These are phyloP conservation scores for Phylloscopus trochiloides DNA, from an alignment of 2,113 vertebrate species.

Conservation along the genomic window DNA sequence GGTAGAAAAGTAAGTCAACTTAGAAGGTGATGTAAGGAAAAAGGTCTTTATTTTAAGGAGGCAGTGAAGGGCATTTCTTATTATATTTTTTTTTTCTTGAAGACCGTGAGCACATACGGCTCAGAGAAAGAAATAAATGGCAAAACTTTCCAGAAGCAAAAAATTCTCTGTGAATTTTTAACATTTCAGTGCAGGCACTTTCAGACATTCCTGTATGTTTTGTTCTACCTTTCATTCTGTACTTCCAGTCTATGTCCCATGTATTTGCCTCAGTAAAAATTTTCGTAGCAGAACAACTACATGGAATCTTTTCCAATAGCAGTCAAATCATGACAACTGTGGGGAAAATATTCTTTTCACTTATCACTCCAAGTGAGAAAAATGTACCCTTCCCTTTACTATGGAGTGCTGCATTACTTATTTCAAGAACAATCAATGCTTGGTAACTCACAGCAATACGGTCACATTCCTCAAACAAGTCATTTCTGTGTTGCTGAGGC, in stretches of 20 bases:
- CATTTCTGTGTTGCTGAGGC: background rate
- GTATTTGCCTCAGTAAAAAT: background rate
- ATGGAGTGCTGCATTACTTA: background rate
- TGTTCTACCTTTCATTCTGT: background rate
- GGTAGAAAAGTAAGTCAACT: background rate
- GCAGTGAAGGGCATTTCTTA: background rate
- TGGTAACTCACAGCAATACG: background rate
- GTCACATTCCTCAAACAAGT: background rate
- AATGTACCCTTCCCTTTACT: background rate
- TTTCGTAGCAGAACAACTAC: background rate
- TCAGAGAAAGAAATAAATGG: background rate
- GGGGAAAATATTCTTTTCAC: background rate
- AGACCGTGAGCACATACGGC: accelerated
- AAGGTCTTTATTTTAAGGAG: background rate
- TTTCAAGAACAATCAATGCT: background rate
- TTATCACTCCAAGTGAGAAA: background rate
- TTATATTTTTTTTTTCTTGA: background rate
- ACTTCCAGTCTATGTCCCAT: background rate
- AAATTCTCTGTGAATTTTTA: background rate
- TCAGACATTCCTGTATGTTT: background rate
- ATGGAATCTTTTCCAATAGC: background rate
- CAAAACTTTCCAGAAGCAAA: background rate
- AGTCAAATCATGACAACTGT: background rate
- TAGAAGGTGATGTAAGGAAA: background rate
- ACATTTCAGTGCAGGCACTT: background rate